Evolutionary conservation across 2,113 vertebrate species (phyloP), one percentile per base, ranked within the genome.

Genomic region (Mesitornis unicolor): DNA sequence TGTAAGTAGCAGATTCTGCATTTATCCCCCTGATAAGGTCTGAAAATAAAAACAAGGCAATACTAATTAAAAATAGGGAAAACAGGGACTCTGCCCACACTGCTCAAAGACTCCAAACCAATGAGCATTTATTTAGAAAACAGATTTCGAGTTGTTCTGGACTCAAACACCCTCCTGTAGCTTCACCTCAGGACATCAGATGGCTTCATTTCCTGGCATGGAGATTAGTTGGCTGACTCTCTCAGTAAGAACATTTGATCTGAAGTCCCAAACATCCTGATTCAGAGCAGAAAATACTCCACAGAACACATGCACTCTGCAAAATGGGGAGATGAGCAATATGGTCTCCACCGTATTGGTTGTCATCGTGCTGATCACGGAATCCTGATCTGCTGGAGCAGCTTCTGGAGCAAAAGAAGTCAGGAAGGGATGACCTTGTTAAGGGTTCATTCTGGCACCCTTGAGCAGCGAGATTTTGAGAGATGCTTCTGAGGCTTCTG

Each of bases 201-300:
- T 97, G 95, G 94, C 90, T 94, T 94, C 60, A 96, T 95, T 97
- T 97, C 96, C 92, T 97, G 95, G 95, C 96, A 78, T 92, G 86
- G 79, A 93, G 86, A 96, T 95, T 83, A 90, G 92, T 33, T 96
- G 95, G 95, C 90, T 95, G 90, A 92, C 83, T 97, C 74, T 91
- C 91, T 80, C 83, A 77, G 83, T 50, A 88, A 81, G 94, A 97
- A 96, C 94, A 96, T 95, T 96, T 93, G 92, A 97, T 96, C 76
- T 67, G 68, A 96, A 94, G 90, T 92, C 88, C 90, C 86, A 94
- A 93, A 97, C 96, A 96, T 94, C 94, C 95, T 97, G 96, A 94
- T 92, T 95, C 90, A 96, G 79, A 92, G 88, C 83, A 96, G 77
- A 95, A 96, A 95, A 93, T 87, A 38, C 79, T 90, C 20, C 85